These are phyloP conservation scores for Tauraco hartlaubi DNA, from an alignment of 2,797 vertebrate species.

Conservation along the genomic window DNA sequence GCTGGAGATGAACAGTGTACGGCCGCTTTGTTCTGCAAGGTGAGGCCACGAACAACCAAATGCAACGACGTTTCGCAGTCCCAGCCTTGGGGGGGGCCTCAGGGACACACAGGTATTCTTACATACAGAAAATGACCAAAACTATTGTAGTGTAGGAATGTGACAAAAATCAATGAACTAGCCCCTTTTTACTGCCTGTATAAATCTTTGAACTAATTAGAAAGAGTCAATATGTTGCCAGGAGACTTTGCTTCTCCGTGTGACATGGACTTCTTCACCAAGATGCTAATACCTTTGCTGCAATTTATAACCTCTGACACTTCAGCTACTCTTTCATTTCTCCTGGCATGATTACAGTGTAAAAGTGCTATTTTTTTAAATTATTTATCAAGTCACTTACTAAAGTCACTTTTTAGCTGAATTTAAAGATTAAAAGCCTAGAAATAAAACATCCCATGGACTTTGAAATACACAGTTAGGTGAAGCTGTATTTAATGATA, in stretches of 20 bases:
- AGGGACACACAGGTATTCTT: neutral
- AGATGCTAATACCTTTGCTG: constrained; percentile 44
- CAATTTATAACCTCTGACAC: constrained; percentile 58
- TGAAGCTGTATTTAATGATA: constrained; percentile 67
- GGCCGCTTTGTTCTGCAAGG: neutral
- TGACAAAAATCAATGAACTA: constrained; percentile 36
- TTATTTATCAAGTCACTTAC: constrained; percentile 62
- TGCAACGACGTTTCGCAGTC: accelerated
- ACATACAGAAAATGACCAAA: neutral
- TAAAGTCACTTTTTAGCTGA: constrained; percentile 59
- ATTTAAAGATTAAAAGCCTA: constrained; percentile 67
- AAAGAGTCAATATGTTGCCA: constrained; percentile 41
- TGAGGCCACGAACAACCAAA: neutral
- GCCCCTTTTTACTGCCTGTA: constrained; percentile 39
- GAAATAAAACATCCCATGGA: constrained; percentile 45
- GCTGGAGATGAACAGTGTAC: accelerated
- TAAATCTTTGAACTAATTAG: constrained; percentile 71
- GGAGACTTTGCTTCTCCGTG: constrained; percentile 1
- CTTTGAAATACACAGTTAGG: constrained; percentile 53
- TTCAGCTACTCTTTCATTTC: constrained; percentile 48
- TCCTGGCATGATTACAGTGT: constrained; percentile 43
- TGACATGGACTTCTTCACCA: constrained; percentile 6
- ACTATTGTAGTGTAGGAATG: neutral
- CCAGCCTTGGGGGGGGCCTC: neutral
- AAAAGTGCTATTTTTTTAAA: constrained; percentile 55